These are phyloP conservation scores for Saccostrea cuccullata DNA, from an alignment of 1,140 invertebrate genomes.

Conservation along the genomic window DNA sequence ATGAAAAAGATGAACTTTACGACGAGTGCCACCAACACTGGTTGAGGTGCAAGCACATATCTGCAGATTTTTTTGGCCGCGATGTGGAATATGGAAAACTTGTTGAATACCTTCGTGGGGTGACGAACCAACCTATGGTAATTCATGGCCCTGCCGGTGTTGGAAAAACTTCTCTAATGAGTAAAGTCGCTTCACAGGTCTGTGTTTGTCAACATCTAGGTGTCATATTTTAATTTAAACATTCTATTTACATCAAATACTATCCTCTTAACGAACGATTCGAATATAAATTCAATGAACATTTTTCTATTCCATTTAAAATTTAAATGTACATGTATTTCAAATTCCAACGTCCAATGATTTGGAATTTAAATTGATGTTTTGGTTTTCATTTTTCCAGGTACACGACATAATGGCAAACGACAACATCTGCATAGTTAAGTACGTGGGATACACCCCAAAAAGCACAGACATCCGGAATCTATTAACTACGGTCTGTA, in stretches of 20 bases:
- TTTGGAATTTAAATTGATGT: background rate
- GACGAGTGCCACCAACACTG: conserved; percentile 69
- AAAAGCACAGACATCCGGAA: conserved; percentile 85
- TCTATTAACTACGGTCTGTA: conserved; percentile 95
- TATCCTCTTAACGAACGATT: background rate
- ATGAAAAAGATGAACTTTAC: conserved; percentile 56
- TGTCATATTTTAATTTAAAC: conserved; percentile 71
- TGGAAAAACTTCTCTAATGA: conserved; percentile 74
- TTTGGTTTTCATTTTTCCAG: conserved; percentile 58
- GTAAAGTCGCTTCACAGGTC: conserved; percentile 81
- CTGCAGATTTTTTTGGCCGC: conserved; percentile 87
- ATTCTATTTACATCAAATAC: background rate
- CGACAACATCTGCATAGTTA: conserved; percentile 63
- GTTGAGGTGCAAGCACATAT: conserved; percentile 59
- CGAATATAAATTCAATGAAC: background rate
- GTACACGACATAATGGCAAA: conserved; percentile 80
- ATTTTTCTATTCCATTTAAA: background rate
- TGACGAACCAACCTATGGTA: conserved; percentile 83
- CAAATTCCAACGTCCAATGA: background rate
- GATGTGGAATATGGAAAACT: conserved; percentile 89
- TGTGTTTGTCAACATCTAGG: conserved; percentile 60
- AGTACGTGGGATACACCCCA: conserved; percentile 72
- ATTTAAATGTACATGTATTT: conserved; percentile 6
- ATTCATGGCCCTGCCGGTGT: conserved; percentile 70
- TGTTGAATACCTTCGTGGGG: conserved; percentile 89